phyloP scores from a whole-genome alignment of 2,113 vertebrate genomes.

The Steatornis caripensis region DNA sequence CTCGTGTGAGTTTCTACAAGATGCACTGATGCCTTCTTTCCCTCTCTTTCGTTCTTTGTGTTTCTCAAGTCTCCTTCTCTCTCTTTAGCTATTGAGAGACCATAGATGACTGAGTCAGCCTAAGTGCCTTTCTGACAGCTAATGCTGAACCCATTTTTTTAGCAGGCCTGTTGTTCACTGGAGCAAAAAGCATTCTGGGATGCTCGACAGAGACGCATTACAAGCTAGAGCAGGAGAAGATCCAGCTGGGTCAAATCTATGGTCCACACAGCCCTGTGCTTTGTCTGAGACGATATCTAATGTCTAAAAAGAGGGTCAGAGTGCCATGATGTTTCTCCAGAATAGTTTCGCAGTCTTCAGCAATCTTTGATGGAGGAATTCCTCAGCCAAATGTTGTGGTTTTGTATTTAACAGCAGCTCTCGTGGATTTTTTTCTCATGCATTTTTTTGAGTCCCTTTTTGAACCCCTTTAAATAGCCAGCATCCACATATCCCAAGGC shows the following conservation, averaged over 20 bases:
- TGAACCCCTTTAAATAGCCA: background rate
- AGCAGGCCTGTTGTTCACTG: background rate
- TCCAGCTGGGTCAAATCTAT: fast-evolving
- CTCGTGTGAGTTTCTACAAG: background rate
- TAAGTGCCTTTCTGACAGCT: background rate
- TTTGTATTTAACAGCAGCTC: background rate
- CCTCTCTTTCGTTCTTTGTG: background rate
- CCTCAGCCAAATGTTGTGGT: background rate
- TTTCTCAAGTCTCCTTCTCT: background rate
- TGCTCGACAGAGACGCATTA: background rate
- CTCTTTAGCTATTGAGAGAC: background rate
- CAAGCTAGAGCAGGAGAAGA: background rate
- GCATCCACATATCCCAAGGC: background rate
- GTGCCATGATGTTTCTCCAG: background rate
- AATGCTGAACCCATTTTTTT: background rate
- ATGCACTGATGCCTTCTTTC: background rate
- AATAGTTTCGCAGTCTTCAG: background rate
- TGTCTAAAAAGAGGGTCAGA: background rate
- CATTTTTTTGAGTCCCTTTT: background rate
- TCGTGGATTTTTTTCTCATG: background rate
- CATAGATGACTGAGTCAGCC: background rate
- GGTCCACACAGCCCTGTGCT: fast-evolving
- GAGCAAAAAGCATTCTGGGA: background rate
- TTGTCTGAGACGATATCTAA: background rate
- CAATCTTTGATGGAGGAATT: background rate